Evolutionary conservation across 2,113 vertebrate genomes (phyloP).

Genomic region (Collichthys lucidus): DNA sequence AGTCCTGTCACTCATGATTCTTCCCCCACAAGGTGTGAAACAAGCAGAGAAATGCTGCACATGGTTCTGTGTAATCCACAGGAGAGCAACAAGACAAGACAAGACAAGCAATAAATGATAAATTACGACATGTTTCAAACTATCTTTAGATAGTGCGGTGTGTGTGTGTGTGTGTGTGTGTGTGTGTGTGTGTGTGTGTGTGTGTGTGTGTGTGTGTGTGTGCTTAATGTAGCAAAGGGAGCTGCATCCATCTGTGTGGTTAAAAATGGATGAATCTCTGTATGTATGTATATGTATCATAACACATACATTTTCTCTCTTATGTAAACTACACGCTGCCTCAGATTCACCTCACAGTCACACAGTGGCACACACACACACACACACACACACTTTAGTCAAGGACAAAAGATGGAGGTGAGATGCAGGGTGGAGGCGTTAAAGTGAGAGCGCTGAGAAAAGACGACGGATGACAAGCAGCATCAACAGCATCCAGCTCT

Average conservation of each 20-base stretch:
- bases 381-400: not conserved
- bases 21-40: constrained; percentile 76
- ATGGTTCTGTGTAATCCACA: constrained; percentile 55
- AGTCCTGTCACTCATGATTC: constrained; percentile 74
- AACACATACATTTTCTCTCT: constrained; percentile 6
- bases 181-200: constrained; percentile 5
- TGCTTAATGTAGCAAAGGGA: constrained; percentile 20
- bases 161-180: not conserved
- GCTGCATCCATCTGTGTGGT: constrained; percentile 18
- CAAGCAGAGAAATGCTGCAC: constrained; percentile 64
- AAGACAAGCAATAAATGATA: constrained; percentile 30
- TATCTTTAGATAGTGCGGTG: not conserved
- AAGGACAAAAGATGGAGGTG: constrained; percentile 21
- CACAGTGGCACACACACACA: not conserved
- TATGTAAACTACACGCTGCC: constrained; percentile 5
- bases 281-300: not conserved
- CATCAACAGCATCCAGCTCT: not conserved
- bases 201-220: not conserved
- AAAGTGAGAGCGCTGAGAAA: constrained; percentile 12
- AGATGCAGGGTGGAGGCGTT: not conserved
- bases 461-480: constrained; percentile 22
- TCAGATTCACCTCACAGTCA: constrained; percentile 27
- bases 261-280: constrained; percentile 48
- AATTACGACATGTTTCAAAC: constrained; percentile 11
- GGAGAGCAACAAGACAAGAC: constrained; percentile 26